These are phyloP conservation scores for Lepidochrysops patricia DNA, from an alignment of 2,888 invertebrate genomes.

Conservation along the genomic window DNA sequence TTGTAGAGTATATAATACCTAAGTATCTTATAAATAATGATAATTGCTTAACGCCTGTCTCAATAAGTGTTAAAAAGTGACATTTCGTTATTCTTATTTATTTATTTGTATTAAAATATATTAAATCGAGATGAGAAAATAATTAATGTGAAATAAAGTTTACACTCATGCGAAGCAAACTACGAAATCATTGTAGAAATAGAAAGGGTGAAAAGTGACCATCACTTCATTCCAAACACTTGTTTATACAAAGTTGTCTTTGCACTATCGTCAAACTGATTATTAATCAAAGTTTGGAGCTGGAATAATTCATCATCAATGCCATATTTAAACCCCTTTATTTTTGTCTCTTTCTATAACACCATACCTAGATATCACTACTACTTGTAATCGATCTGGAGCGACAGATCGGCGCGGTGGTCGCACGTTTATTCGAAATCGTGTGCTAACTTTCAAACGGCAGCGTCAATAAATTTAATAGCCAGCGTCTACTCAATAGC, in stretches of 20 bases:
- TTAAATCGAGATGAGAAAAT: background rate
- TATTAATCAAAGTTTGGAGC: background rate
- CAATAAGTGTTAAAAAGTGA: too few relatives aligned
- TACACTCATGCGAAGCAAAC: background rate
- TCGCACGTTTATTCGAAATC: too few relatives aligned
- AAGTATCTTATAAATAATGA: too few relatives aligned
- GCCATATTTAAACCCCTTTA: background rate
- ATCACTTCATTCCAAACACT: background rate
- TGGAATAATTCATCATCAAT: too few relatives aligned
- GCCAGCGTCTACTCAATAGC: slow-evolving; percentile 28
- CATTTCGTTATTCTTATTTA: too few relatives aligned
- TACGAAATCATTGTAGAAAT: background rate
- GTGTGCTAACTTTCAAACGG: background rate
- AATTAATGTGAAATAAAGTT: background rate
- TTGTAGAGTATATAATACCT: too few relatives aligned
- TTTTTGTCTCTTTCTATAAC: too few relatives aligned
- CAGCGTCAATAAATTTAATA: background rate
- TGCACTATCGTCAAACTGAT: background rate
- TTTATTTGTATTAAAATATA: background rate
- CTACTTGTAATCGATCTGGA: background rate
- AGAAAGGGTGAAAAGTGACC: background rate
- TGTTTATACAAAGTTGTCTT: background rate
- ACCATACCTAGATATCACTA: too few relatives aligned
- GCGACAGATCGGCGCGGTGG: too few relatives aligned
- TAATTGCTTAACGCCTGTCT: too few relatives aligned